Evolutionary conservation across 2,113 vertebrate genomes (phyloP).

Genomic region (Psophia crepitans): DNA sequence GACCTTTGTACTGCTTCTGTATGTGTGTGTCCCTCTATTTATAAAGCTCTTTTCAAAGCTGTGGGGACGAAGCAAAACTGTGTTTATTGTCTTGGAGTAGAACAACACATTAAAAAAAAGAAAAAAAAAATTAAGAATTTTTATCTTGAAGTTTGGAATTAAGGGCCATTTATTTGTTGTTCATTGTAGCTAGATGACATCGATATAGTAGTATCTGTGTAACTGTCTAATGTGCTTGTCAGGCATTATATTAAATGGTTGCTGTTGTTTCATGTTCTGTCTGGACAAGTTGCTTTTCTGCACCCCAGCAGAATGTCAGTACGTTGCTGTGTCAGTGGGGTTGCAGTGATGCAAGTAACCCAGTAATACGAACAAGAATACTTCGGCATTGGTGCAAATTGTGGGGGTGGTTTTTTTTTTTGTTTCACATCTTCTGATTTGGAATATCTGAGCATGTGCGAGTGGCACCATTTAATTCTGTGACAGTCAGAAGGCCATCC

Average conservation of each 20-base stretch:
- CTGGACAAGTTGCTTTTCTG: background rate
- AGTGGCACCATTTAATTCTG: background rate
- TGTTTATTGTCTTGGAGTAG: background rate
- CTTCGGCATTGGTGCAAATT: fast-evolving
- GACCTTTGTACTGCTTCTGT: slow-evolving; percentile 40
- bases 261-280: background rate
- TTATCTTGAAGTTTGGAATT: background rate
- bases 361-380: background rate
- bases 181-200: background rate
- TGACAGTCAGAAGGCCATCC: background rate
- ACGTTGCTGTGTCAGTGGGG: background rate
- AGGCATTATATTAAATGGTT: background rate
- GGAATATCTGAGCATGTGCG: background rate
- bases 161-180: background rate
- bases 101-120: background rate
- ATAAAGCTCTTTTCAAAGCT: background rate
- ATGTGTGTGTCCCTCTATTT: background rate
- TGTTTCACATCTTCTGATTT: background rate
- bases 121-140: background rate
- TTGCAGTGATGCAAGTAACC: background rate
- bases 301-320: background rate
- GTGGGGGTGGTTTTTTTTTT: background rate
- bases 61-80: background rate
- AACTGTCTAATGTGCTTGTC: background rate
- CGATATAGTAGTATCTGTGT: background rate